Base-by-base conservation (phyloP, 2,113 vertebrate genomes). In the Trichomycterus rosablanca region DNA sequence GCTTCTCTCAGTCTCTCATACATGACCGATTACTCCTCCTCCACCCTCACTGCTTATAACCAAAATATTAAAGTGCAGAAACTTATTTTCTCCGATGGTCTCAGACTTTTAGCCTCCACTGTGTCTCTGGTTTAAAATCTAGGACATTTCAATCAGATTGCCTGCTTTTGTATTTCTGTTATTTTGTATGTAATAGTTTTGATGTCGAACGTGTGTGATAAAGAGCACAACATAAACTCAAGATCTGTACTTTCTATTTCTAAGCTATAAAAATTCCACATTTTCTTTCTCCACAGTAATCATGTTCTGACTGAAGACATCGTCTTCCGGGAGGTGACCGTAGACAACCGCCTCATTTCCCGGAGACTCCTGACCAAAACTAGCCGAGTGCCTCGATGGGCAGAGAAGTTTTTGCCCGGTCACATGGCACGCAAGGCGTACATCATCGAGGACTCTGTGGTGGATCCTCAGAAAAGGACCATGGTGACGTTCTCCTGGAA, bases 261-360 rank as follows among this genome's bases (percentile, higher is more conserved):
- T 53, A 9, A 12, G 34, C 9, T 35, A 12, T 55, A 10, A 18
- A 24, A 40, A 7, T 18, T 30, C 10, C 10, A 20, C n/a, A 2
- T 53, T 12, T 46, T n/a, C 1, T 40, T 39, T 32, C 18, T 37
- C 14, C 16, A 14, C 75, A 98, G 96, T 87, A 95, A 96, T 80
- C 96, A 98, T 85, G 96, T 98, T 77, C 83, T 98, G 81, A 95
- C 96, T 0, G 96, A 98, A 80, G 95, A 98, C 75, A 95, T 97
- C 7, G 83, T 98, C 49, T 93, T 93, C 82, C 89, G 95, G 66
- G 95, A 97, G 80, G 90, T 98, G 60, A 97, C 93, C 2, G 86
- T 91, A 10, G 86, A 90, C 80, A 93, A 93, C 86, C 89, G 92
- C 78, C 90, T 98, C 76, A 83, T 96, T 71, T 97, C 96, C 78